Base-by-base conservation (phyloP, 2,113 vertebrate genomes). In the Aspidoscelis tigris region DNA sequence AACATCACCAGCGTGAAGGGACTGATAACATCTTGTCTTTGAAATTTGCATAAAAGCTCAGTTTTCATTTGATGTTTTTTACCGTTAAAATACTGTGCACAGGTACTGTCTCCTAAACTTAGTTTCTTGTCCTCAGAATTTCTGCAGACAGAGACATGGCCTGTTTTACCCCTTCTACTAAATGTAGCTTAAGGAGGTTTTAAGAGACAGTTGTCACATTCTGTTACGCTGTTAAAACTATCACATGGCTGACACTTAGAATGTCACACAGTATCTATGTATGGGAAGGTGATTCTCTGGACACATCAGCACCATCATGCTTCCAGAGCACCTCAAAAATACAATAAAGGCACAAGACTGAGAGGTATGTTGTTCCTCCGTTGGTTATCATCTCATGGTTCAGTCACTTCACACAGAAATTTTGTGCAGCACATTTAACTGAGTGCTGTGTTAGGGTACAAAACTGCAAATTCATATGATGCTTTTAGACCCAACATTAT, bases 1-100 rank as follows among this genome's bases (percentile, higher is more conserved):
- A 92, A 92, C 93, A 92, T 94, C 93, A 94, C 93, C 93, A 90
- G 90, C 85, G 92, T 92, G 93, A 93, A 94, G 88, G 58, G 88
- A 88, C 81, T 84, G 89, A 93, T 88, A 91, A 92, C 85, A 91
- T 90, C 86, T 91, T 90, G 86, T 89, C 88, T 93, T 84, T 91
- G 93, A 93, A 88, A 93, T 91, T 92, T 93, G 91, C 91, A 92
- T 91, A 92, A 92, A 94, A 91, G 86, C 90, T 89, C 90, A 93
- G 91, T 65, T 93, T 88, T 81, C 69, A 89, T 58, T 89, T 89
- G 86, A 91, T 81, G 86, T 92, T 86, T 50, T 91, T 93, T 85
- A 91, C 18, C 87, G 85, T 89, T 91, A 90, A 81, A 22, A 61
- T 84, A 92, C 1, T 2, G 39, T 53, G 20, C 61, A 86, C 84